Evolutionary conservation across 2,888 invertebrate species (phyloP), one percentile per base, ranked within the genome.

Genomic region (Xestia sexstrigata): DNA sequence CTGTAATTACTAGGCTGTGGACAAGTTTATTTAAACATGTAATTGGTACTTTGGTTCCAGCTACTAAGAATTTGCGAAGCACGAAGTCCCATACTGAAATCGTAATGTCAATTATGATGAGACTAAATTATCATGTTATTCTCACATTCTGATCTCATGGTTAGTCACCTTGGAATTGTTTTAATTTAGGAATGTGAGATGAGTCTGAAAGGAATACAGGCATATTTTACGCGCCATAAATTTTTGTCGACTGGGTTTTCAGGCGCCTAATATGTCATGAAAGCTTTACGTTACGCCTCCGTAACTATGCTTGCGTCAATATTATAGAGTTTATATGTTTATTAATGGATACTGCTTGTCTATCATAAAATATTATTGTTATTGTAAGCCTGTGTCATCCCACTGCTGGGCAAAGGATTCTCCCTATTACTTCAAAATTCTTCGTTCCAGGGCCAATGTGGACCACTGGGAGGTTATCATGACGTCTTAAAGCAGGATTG

Each of bases 221-320:
- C 58, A 65, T 85, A 70, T 70, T 78, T 72, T 58, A 62, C 23
- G 30, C 60, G 47, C 52, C 58, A 74, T 76, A 81, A 83, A 85
- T 73, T 84, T 66, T 49, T 23, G 60, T 20, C 45, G 49, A 23
- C 66, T 79, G 80, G 49, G 55, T 75, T 74, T 84, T 71, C 70
- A 70, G 67, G 68, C 74, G 62, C 62, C 80, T 70, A 70, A 35
- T 68, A 47, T 55, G 63, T 75, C 74, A 68, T 63, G 60, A 68
- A 68, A 80, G 70, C 58, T 82, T 84, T 49, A 79, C 35, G 55
- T 58, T 70, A 45, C 77, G 62, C 67, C 63, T 69, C 13, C 26
- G 26, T 39, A 72, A 67, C 6, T 39, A 45, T 17, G 67, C 13
- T 45, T 79, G 39, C 71, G 69, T 84, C 74, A 79, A n/a, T 63